Conservation (phyloP, 2,113 vertebrate genomes). For the Neogale vison region DNA sequence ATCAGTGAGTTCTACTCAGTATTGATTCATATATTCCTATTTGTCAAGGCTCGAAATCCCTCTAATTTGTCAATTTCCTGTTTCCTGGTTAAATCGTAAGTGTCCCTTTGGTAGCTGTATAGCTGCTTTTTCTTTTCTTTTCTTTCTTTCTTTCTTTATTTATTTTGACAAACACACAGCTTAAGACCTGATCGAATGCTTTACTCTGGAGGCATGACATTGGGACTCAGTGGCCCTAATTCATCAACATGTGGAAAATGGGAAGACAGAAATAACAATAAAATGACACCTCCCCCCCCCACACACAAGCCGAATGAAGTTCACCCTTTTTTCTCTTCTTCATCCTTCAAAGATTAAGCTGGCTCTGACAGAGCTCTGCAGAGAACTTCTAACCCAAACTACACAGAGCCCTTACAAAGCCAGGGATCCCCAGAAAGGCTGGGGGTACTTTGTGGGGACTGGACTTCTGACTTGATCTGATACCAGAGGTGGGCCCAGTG, state of each 20-base stretch:
- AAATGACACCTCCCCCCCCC: background rate
- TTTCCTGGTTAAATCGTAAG: background rate
- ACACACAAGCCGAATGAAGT: background rate
- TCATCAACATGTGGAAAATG: background rate
- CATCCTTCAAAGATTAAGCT: background rate
- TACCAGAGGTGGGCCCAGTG: background rate
- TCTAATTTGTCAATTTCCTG: background rate
- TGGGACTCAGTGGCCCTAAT: background rate
- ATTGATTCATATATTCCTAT: background rate
- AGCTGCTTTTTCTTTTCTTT: background rate
- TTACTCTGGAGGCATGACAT: background rate
- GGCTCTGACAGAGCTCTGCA: background rate
- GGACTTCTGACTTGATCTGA: background rate
- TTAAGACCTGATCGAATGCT: background rate
- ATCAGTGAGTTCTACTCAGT: background rate
- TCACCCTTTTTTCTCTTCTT: background rate
- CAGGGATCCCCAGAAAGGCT: background rate
- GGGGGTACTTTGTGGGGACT: background rate
- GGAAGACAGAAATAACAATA: background rate
- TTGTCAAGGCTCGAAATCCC: background rate
- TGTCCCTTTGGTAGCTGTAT: background rate
- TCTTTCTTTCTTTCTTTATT: background rate
- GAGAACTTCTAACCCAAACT: background rate
- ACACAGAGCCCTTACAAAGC: background rate
- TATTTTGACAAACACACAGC: background rate